Base-by-base conservation (phyloP, 2,113 vertebrate genomes). In the Pteruthius melanotis region DNA sequence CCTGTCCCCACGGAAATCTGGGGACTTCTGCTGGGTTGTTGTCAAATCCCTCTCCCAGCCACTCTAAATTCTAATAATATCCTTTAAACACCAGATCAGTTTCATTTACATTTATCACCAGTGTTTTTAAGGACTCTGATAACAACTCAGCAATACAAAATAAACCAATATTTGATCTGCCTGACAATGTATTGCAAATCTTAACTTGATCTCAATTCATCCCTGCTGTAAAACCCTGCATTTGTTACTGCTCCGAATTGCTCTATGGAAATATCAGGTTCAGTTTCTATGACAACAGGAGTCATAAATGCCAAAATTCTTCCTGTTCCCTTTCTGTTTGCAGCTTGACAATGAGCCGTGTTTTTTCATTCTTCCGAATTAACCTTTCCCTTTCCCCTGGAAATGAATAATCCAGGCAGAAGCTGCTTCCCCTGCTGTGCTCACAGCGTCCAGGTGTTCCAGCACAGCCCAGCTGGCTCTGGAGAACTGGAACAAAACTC, bases 201-300 rank as follows among this genome's bases (percentile, higher is more conserved):
- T 90, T 56, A 83, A 92, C 40, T 79, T 84, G 83, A 94, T 94
- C 92, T 94, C 93, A 94, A 96, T 96, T 97, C 95, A 93, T 78
- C 47, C 26, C 77, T 28, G 72, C n/a, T 68, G 16, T 83, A 81
- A 92, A 95, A 69, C n/a, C 66, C 93, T 57, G 93, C 53, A 64
- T 93, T 97, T 93, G 93, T 93, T 96, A 78, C 88, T 68, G 44
- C 88, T 81, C 27, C 1, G 2, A 78, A 80, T 60, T 28, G 85
- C 79, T 83, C 85, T 86, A 50, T 93, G 95, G 96, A 96, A 97
- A 96, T 96, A 96, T 75, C 93, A 96, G 94, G 90, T 96, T 93
- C 90, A 24, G 96, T 97, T 97, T 94, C 96, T 93, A 96, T 97
- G 95, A 94, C 95, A 96, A 97, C 95, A 93, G 9, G 88, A 95